Base-by-base conservation (phyloP, 2,113 vertebrate genomes). In the Bambusicola thoracicus region DNA sequence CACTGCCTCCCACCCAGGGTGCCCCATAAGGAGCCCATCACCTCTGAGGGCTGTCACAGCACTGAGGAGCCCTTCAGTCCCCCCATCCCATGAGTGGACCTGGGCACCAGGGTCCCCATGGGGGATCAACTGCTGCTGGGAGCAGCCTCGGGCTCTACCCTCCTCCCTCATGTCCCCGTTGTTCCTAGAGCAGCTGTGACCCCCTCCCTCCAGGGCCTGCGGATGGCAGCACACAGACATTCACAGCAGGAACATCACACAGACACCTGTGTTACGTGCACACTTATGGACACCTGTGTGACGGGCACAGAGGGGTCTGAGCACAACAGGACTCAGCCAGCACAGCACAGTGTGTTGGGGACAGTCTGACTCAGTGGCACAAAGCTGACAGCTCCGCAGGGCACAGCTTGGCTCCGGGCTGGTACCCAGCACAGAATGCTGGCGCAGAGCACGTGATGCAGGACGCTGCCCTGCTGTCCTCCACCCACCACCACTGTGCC, bases 261-360 rank as follows among this genome's bases (percentile, higher is more conserved):
- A 20, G 49, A 55, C 62, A 34, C 51, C 43, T 9, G 13, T 13
- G 56, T 73, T 6, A 49, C 44, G 7, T 3, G 24, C 80, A 56
- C 72, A n/a, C 40, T 16, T 7, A 1, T 1, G 30, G 69, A 20
- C 43, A 19, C 40, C 49, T 2, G 2, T 2, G 0, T 48, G n/a
- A 9, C 17, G 4, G 51, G 78, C 67, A 65, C 89, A 51, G 1
- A 1, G 44, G 20, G 41, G 74, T 67, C 58, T 30, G 65, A n/a
- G 49, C 68, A 56, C 72, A 32, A 68, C 2, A 0, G 34, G 49
- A 30, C 83, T 3, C 56, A 91, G 30, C 30, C 68, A 46, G 56
- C 3, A 1, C 41, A 30, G 4, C 6, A 4, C 74, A 44, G 38
- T 1, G 1, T 0, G 2, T 18, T 2, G 18, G 8, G 56, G 46